Percentiles rank a stretch among this genome's conserved stretches.
Evolutionary conservation across 92 coral and sea anemone genomes (phyloP).

Genomic region (Phymanthus crucifer): DNA sequence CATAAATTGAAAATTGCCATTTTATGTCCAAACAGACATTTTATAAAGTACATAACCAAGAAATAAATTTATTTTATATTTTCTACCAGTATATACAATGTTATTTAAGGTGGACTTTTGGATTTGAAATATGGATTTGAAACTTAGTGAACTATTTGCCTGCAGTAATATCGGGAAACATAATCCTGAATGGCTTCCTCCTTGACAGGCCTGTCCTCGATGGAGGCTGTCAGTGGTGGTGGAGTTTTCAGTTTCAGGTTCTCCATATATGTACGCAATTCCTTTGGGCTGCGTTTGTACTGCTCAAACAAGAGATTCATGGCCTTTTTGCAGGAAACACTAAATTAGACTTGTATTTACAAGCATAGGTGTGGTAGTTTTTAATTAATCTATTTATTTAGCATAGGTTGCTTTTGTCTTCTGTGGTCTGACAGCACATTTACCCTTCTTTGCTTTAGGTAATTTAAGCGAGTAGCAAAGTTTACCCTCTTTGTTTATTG

Average conservation of each 20-base stretch:
- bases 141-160: constrained; percentile 12
- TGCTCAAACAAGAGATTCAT: constrained; percentile 16
- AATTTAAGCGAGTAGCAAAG: constrained; percentile 40
- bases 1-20: too few species aligned
- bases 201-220: constrained; percentile 31
- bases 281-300: constrained; percentile 28
- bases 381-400: background rate
- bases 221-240: constrained; percentile 43
- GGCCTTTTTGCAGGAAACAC: constrained; percentile 27
- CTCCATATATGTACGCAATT: constrained; percentile 7
- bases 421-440: constrained; percentile 30
- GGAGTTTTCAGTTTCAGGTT: constrained; percentile 21
- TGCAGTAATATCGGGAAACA: constrained; percentile 8
- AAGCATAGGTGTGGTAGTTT: background rate
- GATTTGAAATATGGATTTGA: background rate
- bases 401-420: constrained; percentile 53
- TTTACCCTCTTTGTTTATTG: constrained; percentile 47
- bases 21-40: too few species aligned
- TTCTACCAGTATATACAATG: background rate
- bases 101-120: background rate
- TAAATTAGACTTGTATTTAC: constrained; percentile 6
- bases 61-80: background rate
- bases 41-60: background rate
- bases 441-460: constrained; percentile 53
- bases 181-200: constrained; percentile 33